A percentile compares a stretch with the other conserved stretches of the same genome.
Evolutionary conservation across 2,797 vertebrate genomes (phyloP).

Genomic region (Pogoniulus pusillus): DNA sequence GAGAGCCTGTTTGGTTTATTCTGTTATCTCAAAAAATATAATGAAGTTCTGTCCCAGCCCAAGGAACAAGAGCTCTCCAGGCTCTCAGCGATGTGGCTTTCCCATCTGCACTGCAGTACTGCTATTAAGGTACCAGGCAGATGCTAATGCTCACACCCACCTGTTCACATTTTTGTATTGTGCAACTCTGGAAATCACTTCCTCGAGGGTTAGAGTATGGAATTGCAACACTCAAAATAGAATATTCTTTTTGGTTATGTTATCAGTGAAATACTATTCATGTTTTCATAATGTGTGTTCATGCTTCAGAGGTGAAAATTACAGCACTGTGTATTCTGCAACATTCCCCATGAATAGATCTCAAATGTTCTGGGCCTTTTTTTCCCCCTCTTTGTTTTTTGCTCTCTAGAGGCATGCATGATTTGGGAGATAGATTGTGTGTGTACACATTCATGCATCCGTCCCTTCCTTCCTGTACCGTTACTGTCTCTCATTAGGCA

Average conservation of each 20-base stretch:
- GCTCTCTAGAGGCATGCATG: background rate
- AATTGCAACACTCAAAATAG: background rate
- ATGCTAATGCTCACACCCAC: background rate
- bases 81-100: background rate
- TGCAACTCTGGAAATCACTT: background rate
- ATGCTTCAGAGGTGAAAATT: background rate
- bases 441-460: background rate
- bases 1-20: background rate
- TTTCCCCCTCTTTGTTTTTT: background rate
- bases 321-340: background rate
- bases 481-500: background rate
- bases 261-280: background rate
- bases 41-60: background rate
- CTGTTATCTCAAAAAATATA: background rate
- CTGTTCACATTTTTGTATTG: background rate
- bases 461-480: slow-evolving; percentile 49
- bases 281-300: background rate
- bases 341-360: background rate
- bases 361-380: background rate
- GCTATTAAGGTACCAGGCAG: background rate
- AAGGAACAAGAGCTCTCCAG: background rate
- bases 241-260: background rate
- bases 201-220: background rate
- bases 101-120: background rate
- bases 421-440: background rate